phyloP scores from a whole-genome alignment of 1,140 invertebrate species.

The Saccostrea glomerata region DNA sequence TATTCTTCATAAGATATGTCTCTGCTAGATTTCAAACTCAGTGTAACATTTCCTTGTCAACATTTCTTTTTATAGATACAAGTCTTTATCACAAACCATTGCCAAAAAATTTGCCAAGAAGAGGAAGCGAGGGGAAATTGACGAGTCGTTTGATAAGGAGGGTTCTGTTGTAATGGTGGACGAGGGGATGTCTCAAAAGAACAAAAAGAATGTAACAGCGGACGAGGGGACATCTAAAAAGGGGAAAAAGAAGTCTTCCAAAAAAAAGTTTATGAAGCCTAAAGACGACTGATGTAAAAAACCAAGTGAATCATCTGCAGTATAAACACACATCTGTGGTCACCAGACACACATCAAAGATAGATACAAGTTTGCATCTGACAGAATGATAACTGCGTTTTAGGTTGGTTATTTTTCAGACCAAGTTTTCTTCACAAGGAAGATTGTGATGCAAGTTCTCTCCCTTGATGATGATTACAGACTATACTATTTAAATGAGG shows the following conservation, averaged over 20 bases:
- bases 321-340: neutral
- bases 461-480: no score
- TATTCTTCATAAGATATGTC: no score
- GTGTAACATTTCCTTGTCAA: no score
- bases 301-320: no score
- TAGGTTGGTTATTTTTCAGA: no score
- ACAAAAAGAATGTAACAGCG: neutral
- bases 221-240: neutral
- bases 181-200: neutral
- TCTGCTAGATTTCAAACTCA: no score
- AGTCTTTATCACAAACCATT: constrained; percentile 56
- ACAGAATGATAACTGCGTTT: no score
- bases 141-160: constrained; percentile 44
- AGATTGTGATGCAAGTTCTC: no score
- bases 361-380: no score
- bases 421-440: no score
- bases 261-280: constrained; percentile 27
- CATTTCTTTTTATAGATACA: constrained; percentile 50
- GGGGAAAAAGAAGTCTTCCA: neutral
- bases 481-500: no score
- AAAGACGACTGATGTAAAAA: constrained; percentile 16
- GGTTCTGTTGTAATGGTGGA: neutral
- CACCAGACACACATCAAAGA: no score
- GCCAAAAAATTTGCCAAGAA: constrained; percentile 59
- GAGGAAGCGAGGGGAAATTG: constrained; percentile 49